Evolutionary conservation across 2,888 invertebrate genomes (phyloP), one percentile per base, ranked within the genome.

Genomic region (Spisula subtruncata): DNA sequence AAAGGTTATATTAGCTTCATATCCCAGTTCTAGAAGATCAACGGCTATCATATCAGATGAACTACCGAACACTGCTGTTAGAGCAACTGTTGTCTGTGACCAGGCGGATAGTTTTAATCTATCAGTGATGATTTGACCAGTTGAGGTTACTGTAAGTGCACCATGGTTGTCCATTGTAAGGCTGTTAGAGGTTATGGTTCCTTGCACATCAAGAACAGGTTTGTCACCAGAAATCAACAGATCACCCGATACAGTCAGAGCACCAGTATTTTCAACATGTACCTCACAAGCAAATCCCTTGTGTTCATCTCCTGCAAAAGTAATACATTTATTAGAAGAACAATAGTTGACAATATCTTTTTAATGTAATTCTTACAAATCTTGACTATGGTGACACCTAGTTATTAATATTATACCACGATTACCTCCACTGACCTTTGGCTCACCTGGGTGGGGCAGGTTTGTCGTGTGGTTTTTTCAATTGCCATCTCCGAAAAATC

Each of bases 141-240:
- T 90, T 4, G 90, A 46, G 35, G 87, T 84, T 16, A 94, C 60
- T 32, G 54, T 87, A 25, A 94, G 82, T 6, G 25, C 84, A 16
- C 93, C 93, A 81, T 88, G 85, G 75, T 91, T 93, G 35, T 92
- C 92, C 0, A 94, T 87, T 16, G 85, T 90, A 5, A 94, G 75
- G 12, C 83, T 82, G 0, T 75, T 29, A 6, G 90, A 84, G n/a
- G 83, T 81, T n/a, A 94, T 25, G 4, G 81, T 85, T 16, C 94
- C 94, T 6, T 79, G 46, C n/a, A 94, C 54, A 10, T 86, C 85
- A 18, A 94, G 90, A 5, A 75, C 25, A 35, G 94, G 93, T 46
- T 20, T 54, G 1, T 85, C 85, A 12, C 93, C 93, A 35, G 93
- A 90, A 0, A 94, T 51, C 35, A 91, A 88, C 46, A 94, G 71